Base-by-base conservation (phyloP, 2,113 vertebrate species). In the Ariopsis seemanni region DNA sequence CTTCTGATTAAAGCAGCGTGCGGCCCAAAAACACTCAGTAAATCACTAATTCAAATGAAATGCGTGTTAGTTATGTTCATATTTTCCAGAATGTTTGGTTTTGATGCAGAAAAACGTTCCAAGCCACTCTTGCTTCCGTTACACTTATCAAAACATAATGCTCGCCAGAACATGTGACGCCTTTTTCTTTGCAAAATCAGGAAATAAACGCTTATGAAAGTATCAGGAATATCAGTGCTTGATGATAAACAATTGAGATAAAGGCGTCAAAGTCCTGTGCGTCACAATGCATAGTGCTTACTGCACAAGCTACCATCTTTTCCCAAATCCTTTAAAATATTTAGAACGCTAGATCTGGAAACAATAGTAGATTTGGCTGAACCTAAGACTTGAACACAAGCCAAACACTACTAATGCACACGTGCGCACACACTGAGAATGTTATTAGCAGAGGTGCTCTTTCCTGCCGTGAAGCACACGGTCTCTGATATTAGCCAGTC, bases 1-100 rank as follows among this genome's bases (percentile, higher is more conserved):
- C 58, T 77, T 67, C 72, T 88, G 82, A 88, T 88, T 78, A 69
- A 84, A 79, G 50, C 87, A 67, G 75, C 9, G 25, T 88, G 87
- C 50, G 27, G 57, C 82, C 58, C 57, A 12, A 63, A 79, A 74
- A 57, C 58, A 18, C 53, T 58, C n/a, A 7, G 69, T 18, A 55
- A 30, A 88, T 78, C 9, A 27, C 78, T 34, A 55, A 67, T 48
- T 34, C 14, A 22, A 53, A 52, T 74, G 67, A 50, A 52, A 48
- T 25, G 25, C 10, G 1, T 20, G 22, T 2, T 30, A 1, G 20
- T 67, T 8, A 57, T 14, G 6, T 50, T 52, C 25, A 42, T 60
- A 71, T 86, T 81, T 86, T 34, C 20, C 7, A n/a, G 25, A 22
- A 69, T 67, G n/a, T 58, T 57, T 14, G 1, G 11, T 52, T 85